Evolutionary conservation across 2,797 vertebrate genomes (phyloP), one percentile per base, ranked within the genome.

Genomic region (Diplodus puntazzo): DNA sequence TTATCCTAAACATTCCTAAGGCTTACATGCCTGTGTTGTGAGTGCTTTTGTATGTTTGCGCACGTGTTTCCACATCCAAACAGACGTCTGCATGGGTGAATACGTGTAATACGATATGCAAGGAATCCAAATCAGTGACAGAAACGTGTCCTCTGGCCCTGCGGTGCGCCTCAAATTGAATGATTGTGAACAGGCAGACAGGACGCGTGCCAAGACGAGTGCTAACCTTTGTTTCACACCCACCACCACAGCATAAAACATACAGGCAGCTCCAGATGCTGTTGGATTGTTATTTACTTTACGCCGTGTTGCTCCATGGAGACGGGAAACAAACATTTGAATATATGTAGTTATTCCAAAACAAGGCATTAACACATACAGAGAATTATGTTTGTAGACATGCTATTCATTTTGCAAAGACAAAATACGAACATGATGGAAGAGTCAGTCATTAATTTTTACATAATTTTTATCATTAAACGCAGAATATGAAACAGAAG

Each of bases 191-290:
- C 88, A 82, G 74, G 79, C 72, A 62, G 52, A 55, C 21, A 62
- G 14, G 64, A 46, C 58, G 49, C 13, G 46, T 20, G 81, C 83
- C 88, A 88, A 68, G 61, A 80, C 20, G 75, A 88, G 57, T 45
- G 72, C 53, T 75, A 81, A 83, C 79, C 78, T 86, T 65, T 70
- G 73, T 80, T 90, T 87, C 73, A 88, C 88, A 89, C 82, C 61
- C 80, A 57, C 64, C 62, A 71, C 58, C 49, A 72, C 74, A 69
- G 87, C 75, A 77, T 80, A 72, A 88, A 88, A 78, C 75, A 75
- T 21, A n/a, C 60, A 72, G 63, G 61, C 84, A 62, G 69, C 48
- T 80, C 82, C 87, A 88, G 75, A 91, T 88, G 85, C 68, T 79
- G 73, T 13, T 67, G 55, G 73, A 75, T 64, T 53, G 45, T 75